Percentiles rank a stretch among this genome's conserved stretches.
phyloP scores from a whole-genome alignment of 2,888 invertebrate species.

The Ptychoptera contaminata region DNA sequence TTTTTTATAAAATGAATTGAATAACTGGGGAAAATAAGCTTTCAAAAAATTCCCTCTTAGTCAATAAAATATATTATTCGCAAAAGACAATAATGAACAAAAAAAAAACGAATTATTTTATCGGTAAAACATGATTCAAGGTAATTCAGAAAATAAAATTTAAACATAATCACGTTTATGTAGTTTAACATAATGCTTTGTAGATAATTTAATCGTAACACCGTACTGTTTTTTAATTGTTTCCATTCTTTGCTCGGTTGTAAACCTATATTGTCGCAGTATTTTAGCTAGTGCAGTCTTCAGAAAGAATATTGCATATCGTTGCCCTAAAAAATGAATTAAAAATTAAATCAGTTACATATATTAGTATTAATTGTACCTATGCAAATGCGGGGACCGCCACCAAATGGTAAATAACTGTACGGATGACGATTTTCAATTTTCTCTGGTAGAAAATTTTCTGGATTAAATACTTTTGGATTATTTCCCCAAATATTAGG shows the following conservation, averaged over 20 bases:
- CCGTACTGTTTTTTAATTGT: slow-evolving; percentile 7
- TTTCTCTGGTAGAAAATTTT: slow-evolving; percentile 8
- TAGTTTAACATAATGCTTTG: slow-evolving; percentile 4
- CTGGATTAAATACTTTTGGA: slow-evolving; percentile 8
- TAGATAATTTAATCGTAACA: slow-evolving; percentile 7
- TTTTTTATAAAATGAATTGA: too few species aligned
- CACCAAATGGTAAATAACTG: slow-evolving; percentile 9
- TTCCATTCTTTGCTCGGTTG: slow-evolving; percentile 7
- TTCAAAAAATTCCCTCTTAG: too few species aligned
- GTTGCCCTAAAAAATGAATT: too few species aligned
- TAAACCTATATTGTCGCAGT: slow-evolving; percentile 7
- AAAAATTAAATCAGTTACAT: too few species aligned
- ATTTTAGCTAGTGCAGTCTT: slow-evolving; percentile 6
- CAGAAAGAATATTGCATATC: slow-evolving; percentile 8
- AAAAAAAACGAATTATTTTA: too few species aligned
- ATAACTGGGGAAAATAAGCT: too few species aligned
- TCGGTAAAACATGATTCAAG: too few species aligned
- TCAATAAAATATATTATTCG: too few species aligned
- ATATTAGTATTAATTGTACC: slow-evolving; percentile 9
- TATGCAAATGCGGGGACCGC: too few species aligned
- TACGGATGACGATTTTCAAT: slow-evolving; percentile 7
- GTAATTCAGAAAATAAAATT: too few species aligned
- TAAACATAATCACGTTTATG: not conserved
- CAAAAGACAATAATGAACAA: too few species aligned
- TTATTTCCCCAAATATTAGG: slow-evolving; percentile 8